phyloP scores from a whole-genome alignment of 1,140 invertebrate genomes.

The Schlechtendalia chinensis region DNA sequence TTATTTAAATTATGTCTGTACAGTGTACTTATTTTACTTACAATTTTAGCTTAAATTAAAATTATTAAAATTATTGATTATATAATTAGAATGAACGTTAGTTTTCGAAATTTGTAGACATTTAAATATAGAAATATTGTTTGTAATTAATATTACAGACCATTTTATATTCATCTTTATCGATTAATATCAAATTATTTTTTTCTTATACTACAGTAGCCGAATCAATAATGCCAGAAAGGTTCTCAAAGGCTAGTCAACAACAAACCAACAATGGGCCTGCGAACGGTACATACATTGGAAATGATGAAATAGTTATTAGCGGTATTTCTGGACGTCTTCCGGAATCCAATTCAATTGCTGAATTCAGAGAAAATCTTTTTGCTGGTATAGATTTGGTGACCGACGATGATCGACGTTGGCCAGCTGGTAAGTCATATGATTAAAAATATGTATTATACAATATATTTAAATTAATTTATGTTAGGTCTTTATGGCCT shows the following conservation, averaged over 20 bases:
- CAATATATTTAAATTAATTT: neutral
- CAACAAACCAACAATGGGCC: slow-evolving; percentile 24
- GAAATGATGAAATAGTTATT: slow-evolving; percentile 72
- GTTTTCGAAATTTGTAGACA: too few species aligned
- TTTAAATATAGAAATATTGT: too few species aligned
- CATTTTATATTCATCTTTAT: neutral
- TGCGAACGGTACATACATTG: neutral
- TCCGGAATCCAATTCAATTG: slow-evolving; percentile 81
- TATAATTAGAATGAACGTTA: too few species aligned
- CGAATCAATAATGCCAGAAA: slow-evolving; percentile 42
- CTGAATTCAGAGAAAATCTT: slow-evolving; percentile 84
- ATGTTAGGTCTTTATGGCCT: slow-evolving; percentile 68
- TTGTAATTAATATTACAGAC: too few species aligned
- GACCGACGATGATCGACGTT: slow-evolving; percentile 80
- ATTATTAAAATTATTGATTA: too few species aligned
- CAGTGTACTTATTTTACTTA: too few species aligned
- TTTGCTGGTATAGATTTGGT: slow-evolving; percentile 84
- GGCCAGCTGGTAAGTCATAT: slow-evolving; percentile 63
- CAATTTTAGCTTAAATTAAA: too few species aligned
- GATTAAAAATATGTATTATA: neutral
- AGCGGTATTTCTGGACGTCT: slow-evolving; percentile 85
- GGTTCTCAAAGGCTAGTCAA: neutral
- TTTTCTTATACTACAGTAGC: neutral
- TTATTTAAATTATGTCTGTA: too few species aligned
- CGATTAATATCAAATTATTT: neutral